A percentile compares a stretch with the other conserved stretches of the same genome.
Evolutionary conservation across 2,113 vertebrate species (phyloP).

Genomic region (Cryptomyrus ogoouensis): DNA sequence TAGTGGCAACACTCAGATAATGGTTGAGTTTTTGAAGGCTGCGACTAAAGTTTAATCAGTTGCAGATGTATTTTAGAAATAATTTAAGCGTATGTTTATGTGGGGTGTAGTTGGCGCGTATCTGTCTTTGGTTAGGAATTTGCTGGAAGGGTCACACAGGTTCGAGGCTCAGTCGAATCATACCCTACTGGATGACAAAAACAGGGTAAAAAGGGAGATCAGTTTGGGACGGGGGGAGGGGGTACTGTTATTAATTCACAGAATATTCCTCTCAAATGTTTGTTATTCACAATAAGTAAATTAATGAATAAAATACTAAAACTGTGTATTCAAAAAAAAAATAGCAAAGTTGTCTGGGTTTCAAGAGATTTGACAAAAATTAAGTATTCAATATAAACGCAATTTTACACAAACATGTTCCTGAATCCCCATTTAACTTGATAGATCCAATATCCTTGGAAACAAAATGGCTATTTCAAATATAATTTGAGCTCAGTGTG

Average conservation of each 20-base stretch:
- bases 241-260: neutral
- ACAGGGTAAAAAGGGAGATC: neutral
- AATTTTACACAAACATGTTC: neutral
- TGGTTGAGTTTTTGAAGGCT: neutral
- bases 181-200: neutral
- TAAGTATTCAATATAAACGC: neutral
- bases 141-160: neutral
- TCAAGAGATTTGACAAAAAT: neutral
- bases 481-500: neutral
- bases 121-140: neutral
- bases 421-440: neutral
- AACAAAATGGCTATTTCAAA: conserved; percentile 2
- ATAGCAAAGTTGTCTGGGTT: neutral
- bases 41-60: neutral
- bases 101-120: neutral
- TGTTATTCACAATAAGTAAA: neutral
- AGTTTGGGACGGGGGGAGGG: neutral
- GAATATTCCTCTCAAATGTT: neutral
- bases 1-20: neutral
- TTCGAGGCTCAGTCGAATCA: neutral
- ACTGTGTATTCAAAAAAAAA: neutral
- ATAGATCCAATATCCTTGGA: conserved; percentile 11
- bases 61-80: conserved; percentile 2
- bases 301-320: neutral
- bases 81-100: neutral